Evolutionary conservation across 2,797 vertebrate genomes (phyloP).

Genomic region (Pseudomugil gertrudae): DNA sequence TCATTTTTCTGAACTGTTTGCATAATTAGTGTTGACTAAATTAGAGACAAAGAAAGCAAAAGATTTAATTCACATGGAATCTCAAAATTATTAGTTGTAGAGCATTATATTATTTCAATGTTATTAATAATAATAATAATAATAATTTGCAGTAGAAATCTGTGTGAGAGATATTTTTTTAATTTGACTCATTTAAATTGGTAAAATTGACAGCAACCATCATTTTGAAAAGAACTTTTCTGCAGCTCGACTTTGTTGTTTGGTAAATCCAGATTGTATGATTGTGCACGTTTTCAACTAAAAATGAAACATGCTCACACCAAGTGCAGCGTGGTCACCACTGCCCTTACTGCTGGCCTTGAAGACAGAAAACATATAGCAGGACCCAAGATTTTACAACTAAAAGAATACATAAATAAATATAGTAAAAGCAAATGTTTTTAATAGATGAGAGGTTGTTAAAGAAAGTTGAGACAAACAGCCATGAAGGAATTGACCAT

Average conservation of each 20-base stretch:
- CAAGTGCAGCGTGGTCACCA: constrained; percentile 36
- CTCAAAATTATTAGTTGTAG: not conserved
- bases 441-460: constrained; percentile 60
- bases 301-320: constrained; percentile 52
- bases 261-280: constrained; percentile 43
- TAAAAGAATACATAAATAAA: constrained; percentile 15
- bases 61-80: not conserved
- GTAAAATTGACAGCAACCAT: not conserved
- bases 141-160: constrained; percentile 24
- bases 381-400: constrained; percentile 47
- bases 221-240: constrained; percentile 12
- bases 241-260: constrained; percentile 30
- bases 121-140: constrained; percentile 4
- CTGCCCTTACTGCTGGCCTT: constrained; percentile 41
- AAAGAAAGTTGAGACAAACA: constrained; percentile 50
- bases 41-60: not conserved
- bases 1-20: constrained; percentile 51
- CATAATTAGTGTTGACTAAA: constrained; percentile 20
- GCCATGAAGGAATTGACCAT: constrained; percentile 47
- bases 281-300: constrained; percentile 33
- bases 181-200: not conserved
- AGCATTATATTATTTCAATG: constrained; percentile 5
- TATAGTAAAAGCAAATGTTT: constrained; percentile 49
- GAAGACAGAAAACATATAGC: constrained; percentile 33
- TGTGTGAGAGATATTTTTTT: not conserved